phyloP scores from a whole-genome alignment of 2,888 invertebrate species.

The Hypselothyrea guttata region DNA sequence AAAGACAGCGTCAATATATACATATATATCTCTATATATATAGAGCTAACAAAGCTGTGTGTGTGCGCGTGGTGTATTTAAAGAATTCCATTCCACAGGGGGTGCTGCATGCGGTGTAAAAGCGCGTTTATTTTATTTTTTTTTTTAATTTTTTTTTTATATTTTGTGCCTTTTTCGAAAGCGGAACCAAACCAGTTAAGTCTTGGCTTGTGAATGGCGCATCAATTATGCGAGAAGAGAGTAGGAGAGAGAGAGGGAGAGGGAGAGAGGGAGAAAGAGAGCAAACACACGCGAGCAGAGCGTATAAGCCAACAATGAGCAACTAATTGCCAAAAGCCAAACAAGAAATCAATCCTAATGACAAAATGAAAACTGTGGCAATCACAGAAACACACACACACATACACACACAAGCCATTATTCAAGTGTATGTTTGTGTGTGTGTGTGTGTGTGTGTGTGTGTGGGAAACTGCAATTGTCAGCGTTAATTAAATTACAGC shows the following conservation, averaged over 20 bases:
- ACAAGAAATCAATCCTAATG: constrained; percentile 45
- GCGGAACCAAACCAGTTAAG: constrained; percentile 74
- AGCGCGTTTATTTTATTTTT: too few species aligned
- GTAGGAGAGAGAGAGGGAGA: not conserved
- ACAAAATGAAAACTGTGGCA: constrained; percentile 40
- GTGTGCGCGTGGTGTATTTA: constrained; percentile 28
- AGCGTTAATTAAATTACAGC: constrained; percentile 58
- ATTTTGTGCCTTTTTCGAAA: constrained; percentile 61
- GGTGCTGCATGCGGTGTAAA: constrained; percentile 31
- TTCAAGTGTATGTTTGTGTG: too few species aligned
- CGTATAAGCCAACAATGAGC: constrained; percentile 9
- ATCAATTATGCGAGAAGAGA: constrained; percentile 42
- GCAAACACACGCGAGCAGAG: not conserved
- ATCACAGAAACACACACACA: constrained; percentile 26
- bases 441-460: too few species aligned
- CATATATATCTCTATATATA: not conserved
- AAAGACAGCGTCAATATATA: constrained; percentile 23
- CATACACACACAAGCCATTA: constrained; percentile 4
- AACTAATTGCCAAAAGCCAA: constrained; percentile 50
- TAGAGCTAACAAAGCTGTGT: not conserved
- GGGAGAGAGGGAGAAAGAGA: constrained; percentile 5
- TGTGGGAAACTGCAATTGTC: constrained; percentile 52
- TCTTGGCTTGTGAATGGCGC: constrained; percentile 39
- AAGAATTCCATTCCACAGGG: constrained; percentile 47
- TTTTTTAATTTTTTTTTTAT: too few species aligned